Evolutionary conservation across 2,888 invertebrate genomes (phyloP), one percentile per base, ranked within the genome.

Genomic region (Synergus gifuensis): DNA sequence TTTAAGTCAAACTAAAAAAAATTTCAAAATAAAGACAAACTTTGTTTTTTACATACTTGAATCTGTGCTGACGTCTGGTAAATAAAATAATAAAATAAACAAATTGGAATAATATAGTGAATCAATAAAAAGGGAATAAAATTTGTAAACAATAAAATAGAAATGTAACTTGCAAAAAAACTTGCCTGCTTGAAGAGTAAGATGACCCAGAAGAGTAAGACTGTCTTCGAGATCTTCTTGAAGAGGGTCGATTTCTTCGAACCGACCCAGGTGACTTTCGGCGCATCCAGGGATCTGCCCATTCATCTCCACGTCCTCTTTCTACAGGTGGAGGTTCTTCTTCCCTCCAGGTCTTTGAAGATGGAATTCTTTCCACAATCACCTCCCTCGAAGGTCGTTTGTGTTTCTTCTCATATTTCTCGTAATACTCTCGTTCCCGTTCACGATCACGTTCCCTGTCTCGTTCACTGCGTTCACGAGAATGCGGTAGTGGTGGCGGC

Each of bases 241-340:
- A 87, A 4, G 91, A 87, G 4, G 87, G 84, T 9, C 88, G 86
- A 66, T 90, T 91, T 78, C 84, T 82, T 11, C 91, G 88, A 7
- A 90, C 86, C 0, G 90, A 86, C 4, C 88, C 90, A 0, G 95
- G 95, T 4, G 95, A 95, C 86, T 95, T 96, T 4, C 95, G 94
- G 49, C 96, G 93, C 96, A 97, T 97, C 98, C 98, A 98, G 0
- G 98, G 98, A 93, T 98, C 98, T 64, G 96, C 96, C 98, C 98
- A 98, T 88, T 98, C 98, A 90, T 98, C 98, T 0, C 95, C 96
- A 64, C 95, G 94, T 78, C 91, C 91, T 14, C 91, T 87, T 78
- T 91, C 91, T 0, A 87, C 83, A 4, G 90, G 87, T 0, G 90
- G 89, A 44, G 88, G 86, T 67, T 92, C 92, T 66, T 92, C 92